These are phyloP conservation scores for Hydraecia micacea DNA, from an alignment of 2,888 invertebrate species.

Conservation along the genomic window DNA sequence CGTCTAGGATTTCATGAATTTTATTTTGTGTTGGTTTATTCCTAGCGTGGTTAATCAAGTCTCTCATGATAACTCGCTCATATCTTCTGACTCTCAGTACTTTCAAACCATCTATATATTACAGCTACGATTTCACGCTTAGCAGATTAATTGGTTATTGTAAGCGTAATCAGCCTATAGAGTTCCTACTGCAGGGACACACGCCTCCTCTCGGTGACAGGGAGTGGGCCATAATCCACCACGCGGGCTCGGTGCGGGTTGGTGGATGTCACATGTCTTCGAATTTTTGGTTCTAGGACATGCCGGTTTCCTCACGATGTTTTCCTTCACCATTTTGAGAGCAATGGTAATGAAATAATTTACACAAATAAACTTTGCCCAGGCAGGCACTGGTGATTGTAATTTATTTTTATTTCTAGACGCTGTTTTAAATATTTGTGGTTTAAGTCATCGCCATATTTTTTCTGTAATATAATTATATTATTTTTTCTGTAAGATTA, in stretches of 20 bases:
- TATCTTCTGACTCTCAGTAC: too few species aligned
- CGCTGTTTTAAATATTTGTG: too few species aligned
- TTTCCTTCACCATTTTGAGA: not conserved
- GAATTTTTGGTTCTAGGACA: not conserved
- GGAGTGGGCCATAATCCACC: too few species aligned
- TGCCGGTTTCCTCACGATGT: not conserved
- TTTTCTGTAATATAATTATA: too few species aligned
- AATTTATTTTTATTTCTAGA: not conserved
- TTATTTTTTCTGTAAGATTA: too few species aligned
- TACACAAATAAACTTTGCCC: not conserved
- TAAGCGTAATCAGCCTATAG: not conserved
- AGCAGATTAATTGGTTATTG: not conserved
- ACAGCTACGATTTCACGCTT: not conserved
- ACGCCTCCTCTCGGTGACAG: too few species aligned
- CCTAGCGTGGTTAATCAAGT: too few species aligned
- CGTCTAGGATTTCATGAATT: too few species aligned
- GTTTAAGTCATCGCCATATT: not conserved
- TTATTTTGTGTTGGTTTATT: too few species aligned
- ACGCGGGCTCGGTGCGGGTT: not conserved
- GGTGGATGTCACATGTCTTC: not conserved
- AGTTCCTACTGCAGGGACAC: not conserved
- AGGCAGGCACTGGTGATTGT: not conserved
- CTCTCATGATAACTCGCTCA: too few species aligned
- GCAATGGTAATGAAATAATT: not conserved
- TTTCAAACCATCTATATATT: too few species aligned